Evolutionary conservation across 2,113 vertebrate genomes (phyloP).

Genomic region (Pavo muticus): DNA sequence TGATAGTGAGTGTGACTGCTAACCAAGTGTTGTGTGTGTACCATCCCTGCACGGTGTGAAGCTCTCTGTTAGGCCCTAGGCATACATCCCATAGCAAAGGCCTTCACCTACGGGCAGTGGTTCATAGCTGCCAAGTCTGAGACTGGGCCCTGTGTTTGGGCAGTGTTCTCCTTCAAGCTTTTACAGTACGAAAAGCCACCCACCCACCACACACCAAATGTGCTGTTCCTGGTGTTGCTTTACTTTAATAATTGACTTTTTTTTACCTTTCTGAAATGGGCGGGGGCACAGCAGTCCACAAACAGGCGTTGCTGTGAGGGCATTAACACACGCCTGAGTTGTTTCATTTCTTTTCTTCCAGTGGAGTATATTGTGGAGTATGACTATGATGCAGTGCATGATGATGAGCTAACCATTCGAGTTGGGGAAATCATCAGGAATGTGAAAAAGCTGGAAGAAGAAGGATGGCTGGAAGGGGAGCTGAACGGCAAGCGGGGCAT

Average conservation of each 20-base stretch:
- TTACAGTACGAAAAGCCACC: not conserved
- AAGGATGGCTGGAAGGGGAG: conserved; percentile 97
- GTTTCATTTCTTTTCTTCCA: conserved; percentile 43
- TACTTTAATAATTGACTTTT: not conserved
- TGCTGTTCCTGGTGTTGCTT: not conserved
- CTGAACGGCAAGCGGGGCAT: conserved; percentile 90
- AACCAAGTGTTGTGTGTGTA: not conserved
- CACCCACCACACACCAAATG: not conserved
- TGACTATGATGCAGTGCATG: conserved; percentile 92
- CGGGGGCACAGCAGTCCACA: not conserved
- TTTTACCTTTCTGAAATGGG: fast-evolving
- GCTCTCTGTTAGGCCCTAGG: not conserved
- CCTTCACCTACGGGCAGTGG: not conserved
- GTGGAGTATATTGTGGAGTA: conserved; percentile 95
- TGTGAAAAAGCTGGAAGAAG: conserved; percentile 90
- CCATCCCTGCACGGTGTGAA: not conserved
- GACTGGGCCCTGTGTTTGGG: not conserved
- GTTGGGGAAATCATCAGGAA: conserved; percentile 93
- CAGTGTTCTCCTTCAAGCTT: not conserved
- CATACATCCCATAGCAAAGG: not conserved
- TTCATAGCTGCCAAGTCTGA: not conserved
- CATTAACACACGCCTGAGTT: not conserved
- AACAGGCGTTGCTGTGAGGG: not conserved
- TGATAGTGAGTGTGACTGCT: not conserved
- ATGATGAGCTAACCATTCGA: conserved; percentile 92